Conservation (phyloP, 2,113 vertebrate species). For the Vidua macroura region DNA sequence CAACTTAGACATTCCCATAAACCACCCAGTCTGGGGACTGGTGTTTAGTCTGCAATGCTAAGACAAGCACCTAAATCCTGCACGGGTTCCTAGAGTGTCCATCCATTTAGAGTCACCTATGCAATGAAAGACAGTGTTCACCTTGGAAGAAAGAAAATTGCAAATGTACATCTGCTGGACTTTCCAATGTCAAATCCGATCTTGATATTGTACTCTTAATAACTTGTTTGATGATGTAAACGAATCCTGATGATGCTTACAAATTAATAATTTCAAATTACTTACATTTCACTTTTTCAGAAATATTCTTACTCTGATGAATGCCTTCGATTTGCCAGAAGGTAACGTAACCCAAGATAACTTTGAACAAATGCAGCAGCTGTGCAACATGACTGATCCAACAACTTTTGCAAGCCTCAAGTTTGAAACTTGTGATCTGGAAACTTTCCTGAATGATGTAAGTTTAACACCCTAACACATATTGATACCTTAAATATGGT, state of each 20-base stretch:
- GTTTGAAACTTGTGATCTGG: slow-evolving; percentile 73
- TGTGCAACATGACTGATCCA: slow-evolving; percentile 42
- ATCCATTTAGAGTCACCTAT: neutral
- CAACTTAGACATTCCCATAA: neutral
- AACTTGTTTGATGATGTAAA: neutral
- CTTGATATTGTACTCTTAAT: neutral
- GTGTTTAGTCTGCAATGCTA: neutral
- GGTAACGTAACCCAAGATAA: slow-evolving; percentile 73
- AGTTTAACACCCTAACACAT: neutral
- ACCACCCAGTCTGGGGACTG: neutral
- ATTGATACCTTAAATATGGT: neutral
- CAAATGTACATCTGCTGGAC: neutral
- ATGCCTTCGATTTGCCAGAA: slow-evolving; percentile 78
- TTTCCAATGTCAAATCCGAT: neutral
- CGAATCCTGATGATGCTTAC: neutral
- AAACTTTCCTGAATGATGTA: slow-evolving; percentile 74
- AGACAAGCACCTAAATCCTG: neutral
- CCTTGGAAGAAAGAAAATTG: neutral
- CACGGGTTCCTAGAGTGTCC: neutral
- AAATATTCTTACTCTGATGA: slow-evolving; percentile 79
- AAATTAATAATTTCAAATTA: neutral
- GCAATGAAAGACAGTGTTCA: neutral
- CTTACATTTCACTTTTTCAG: slow-evolving; percentile 57
- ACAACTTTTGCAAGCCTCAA: neutral
- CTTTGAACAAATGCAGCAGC: slow-evolving; percentile 59